Evolutionary conservation across 2,797 vertebrate genomes (phyloP).

Genomic region (Tenualosa thibaudeaui): DNA sequence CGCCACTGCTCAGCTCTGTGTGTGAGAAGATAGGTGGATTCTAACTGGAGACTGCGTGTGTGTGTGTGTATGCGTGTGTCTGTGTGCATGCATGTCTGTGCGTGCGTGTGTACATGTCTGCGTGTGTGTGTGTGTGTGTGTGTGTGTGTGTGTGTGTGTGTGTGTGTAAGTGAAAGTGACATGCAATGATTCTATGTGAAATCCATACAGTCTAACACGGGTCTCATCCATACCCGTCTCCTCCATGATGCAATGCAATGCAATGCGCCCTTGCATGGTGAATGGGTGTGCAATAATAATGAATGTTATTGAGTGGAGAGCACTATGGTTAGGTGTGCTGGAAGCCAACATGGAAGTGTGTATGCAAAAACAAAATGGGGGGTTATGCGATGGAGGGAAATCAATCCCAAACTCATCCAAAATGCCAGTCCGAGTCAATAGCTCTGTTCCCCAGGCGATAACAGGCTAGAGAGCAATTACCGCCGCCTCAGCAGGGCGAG

Average conservation of each 20-base stretch:
- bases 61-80: background rate
- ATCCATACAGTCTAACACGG: background rate
- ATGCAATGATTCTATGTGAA: slow-evolving; percentile 1
- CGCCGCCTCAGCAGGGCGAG: background rate
- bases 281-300: background rate
- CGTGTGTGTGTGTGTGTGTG: background rate
- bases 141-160: slow-evolving; percentile 5
- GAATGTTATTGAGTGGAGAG: background rate
- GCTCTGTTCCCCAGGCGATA: background rate
- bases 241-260: background rate
- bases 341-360: background rate
- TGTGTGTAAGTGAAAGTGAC: background rate
- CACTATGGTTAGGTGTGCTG: background rate
- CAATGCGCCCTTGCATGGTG: background rate
- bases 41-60: background rate
- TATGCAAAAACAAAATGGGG: background rate
- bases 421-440: slow-evolving; percentile 18
- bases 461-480: background rate
- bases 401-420: slow-evolving; percentile 19
- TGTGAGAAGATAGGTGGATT: background rate
- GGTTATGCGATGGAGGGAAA: background rate
- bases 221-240: background rate
- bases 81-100: background rate
- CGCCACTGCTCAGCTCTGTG: background rate
- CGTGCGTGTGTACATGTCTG: background rate